These are phyloP conservation scores for Argyrosomus regius DNA, from an alignment of 2,797 vertebrate genomes.

Conservation along the genomic window DNA sequence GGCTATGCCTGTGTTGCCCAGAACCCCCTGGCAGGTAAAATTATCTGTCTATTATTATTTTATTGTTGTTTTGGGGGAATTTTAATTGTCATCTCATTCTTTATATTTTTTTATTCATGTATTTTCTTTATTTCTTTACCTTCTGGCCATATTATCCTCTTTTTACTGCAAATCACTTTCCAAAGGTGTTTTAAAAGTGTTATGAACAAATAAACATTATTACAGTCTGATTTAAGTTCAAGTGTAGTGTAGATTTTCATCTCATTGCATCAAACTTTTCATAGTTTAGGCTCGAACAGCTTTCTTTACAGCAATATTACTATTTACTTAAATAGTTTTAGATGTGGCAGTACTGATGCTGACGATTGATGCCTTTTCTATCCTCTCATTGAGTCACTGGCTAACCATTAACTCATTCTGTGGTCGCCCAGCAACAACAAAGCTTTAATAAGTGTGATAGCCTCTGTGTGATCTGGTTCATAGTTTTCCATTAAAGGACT, in stretches of 20 bases:
- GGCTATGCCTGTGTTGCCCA: background rate
- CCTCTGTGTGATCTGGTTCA: background rate
- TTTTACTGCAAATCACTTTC: background rate
- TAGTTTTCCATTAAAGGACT: conserved; percentile 1
- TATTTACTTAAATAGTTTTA: background rate
- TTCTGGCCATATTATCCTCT: background rate
- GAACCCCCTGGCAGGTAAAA: background rate
- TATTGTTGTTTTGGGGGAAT: background rate
- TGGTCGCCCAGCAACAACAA: conserved; percentile 23
- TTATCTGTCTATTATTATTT: background rate
- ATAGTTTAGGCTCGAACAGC: conserved; percentile 13
- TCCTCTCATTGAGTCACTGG: too few species aligned
- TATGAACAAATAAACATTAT: background rate
- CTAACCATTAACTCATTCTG: background rate
- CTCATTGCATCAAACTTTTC: background rate
- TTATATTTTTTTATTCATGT: background rate
- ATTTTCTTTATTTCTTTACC: background rate
- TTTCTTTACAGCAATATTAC: background rate
- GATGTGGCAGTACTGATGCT: background rate
- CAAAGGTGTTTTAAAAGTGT: background rate
- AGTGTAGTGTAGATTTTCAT: background rate
- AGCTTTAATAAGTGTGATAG: background rate
- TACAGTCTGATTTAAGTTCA: conserved; percentile 7
- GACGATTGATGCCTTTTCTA: too few species aligned
- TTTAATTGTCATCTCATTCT: background rate